Evolutionary conservation across 2,113 vertebrate genomes (phyloP), one percentile per base, ranked within the genome.

Genomic region (Channa maculata): DNA sequence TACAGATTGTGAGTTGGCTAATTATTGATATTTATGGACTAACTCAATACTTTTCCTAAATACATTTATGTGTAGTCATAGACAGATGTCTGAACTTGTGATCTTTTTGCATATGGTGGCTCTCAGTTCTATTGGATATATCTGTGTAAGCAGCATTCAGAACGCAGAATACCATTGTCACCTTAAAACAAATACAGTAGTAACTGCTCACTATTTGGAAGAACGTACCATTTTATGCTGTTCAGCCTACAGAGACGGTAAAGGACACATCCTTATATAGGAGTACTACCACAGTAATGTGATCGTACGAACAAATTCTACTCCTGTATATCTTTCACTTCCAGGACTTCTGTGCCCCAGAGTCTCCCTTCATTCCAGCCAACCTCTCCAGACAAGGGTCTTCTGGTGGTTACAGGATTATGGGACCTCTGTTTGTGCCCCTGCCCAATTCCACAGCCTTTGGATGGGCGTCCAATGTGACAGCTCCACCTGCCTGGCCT

Each of bases 291-390:
- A 50, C 49, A 52, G 51, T 38, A 52, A 37, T 24, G 24, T 24
- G 24, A 24, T 24, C 44, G 15, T 3, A 4, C n/a, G 63, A 65
- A 78, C 7, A 33, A 38, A 68, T 24, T 55, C 24, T 9, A 3
- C n/a, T 1, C 1, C 24, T 24, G 24, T 24, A 24, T 53, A 5
- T 71, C 24, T 60, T 72, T 60, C 62, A 45, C 48, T 48, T 46
- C 2, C 71, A 99, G 98, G 97, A 98, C 83, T 99, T 98, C 92
- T 99, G 98, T 65, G 62, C 71, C 4, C 76, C 3, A 12, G 91
- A 61, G 39, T 50, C 71, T 50, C 79, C 37, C 6, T 90, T 93
- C 69, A 71, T 92, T 36, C 87, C 92, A 71, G 75, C 90, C 67
- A 93, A 94, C 82, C 44, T 87, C 61, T 92, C 93, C 82, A 90